Base-by-base conservation (phyloP, 2,113 vertebrate genomes). In the Empidonax traillii region DNA sequence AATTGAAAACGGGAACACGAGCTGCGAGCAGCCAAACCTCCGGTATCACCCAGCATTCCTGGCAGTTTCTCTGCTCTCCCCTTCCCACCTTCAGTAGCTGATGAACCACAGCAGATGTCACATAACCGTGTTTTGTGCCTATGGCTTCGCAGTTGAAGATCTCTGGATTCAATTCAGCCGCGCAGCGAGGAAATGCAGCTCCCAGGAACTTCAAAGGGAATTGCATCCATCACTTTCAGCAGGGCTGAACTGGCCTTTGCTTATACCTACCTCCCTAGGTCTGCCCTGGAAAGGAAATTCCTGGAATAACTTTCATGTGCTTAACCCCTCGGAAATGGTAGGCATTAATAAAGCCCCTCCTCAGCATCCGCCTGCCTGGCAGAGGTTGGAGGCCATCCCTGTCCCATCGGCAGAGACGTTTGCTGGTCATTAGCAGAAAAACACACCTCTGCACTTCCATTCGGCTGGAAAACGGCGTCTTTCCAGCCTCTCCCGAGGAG, bases 241-340 rank as follows among this genome's bases (percentile, higher is more conserved):
- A 16, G 66, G 87, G 66, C 81, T 85, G 58, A 87, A 66, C 7
- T 44, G 75, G 78, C 88, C 90, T 96, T 90, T 77, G 92, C 96
- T 90, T 86, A 76, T 63, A 93, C 79, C 95, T 93, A 95, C 90
- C 95, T 93, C 95, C 87, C 81, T 80, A 94, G 67, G 87, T 85
- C 91, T 87, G 91, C 71, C 91, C 67, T 69, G 82, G 53, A 96
- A 96, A 96, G 93, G 96, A 97, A 96, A 96, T 93, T 96, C 95
- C 91, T 94, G 28, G 72, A 97, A 97, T 97, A 96, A 94, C 95
- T 97, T 92, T 88, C 87, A 71, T 77, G 91, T 88, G 67, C 87
- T 96, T 86, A 96, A 80, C 93, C 78, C 91, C 85, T 95, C 39
- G 85, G 95, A 95, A 96, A 95, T 85, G 85, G 93, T 52, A 89